Conservation (phyloP, 1,140 invertebrate species). For the Hypsibius dujardini region DNA sequence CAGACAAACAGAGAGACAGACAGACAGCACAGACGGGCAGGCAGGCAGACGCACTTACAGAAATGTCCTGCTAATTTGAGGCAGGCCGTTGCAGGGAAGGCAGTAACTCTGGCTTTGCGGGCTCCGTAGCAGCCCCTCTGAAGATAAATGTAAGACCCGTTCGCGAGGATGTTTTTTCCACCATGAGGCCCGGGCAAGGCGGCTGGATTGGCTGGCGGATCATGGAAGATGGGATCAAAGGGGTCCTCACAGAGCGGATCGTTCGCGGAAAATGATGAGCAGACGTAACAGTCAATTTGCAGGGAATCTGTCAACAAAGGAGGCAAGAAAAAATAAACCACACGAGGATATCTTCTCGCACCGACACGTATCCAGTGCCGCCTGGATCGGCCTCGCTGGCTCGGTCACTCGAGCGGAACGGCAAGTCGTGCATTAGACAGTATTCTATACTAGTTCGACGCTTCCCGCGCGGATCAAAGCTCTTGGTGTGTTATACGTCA, state of each 20-base stretch:
- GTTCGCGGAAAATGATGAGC: neutral
- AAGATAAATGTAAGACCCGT: slow-evolving; percentile 10
- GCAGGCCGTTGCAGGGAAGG: slow-evolving; percentile 89
- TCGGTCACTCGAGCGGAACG: no score
- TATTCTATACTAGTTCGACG: no score
- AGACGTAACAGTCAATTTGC: slow-evolving; percentile 13
- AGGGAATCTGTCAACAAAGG: no score
- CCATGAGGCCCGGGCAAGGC: neutral
- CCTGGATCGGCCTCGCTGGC: no score
- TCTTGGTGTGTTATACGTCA: no score
- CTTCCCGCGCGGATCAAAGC: no score
- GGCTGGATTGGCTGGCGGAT: neutral
- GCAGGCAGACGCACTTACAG: slow-evolving; percentile 42
- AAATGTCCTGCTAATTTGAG: slow-evolving; percentile 76
- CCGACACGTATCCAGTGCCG: no score
- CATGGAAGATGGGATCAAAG: slow-evolving; percentile 5
- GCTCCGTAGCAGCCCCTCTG: slow-evolving; percentile 57
- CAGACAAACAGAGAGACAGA: no score
- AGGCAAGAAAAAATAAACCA: no score
- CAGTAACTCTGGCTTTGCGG: slow-evolving; percentile 66
- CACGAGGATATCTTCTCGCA: no score
- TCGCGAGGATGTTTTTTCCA: neutral
- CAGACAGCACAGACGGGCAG: neutral
- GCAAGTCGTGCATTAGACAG: no score
- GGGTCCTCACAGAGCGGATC: slow-evolving; percentile 10